Conservation (phyloP, 2,888 invertebrate genomes). For the Andricus curvator region DNA sequence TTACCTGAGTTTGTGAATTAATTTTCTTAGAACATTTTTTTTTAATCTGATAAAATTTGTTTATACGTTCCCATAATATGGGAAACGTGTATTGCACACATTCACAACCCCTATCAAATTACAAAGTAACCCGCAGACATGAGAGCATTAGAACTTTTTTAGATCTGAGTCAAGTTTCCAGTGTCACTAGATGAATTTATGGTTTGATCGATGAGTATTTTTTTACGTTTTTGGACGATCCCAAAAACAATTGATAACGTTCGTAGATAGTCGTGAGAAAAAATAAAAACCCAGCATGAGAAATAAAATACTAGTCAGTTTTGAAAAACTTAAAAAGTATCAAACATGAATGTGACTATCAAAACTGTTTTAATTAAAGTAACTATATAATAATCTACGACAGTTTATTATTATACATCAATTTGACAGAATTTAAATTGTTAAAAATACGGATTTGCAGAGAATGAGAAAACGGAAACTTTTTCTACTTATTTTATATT, state of each 20-base stretch:
- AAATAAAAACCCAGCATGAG: not conserved
- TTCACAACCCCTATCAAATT: conserved; percentile 32
- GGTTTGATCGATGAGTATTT: conserved; percentile 24
- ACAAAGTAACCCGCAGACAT: conserved; percentile 22
- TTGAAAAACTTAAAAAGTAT: no score
- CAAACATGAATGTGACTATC: no score
- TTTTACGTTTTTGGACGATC: conserved; percentile 5
- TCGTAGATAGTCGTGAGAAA: conserved; percentile 25
- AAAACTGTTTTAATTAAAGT: no score
- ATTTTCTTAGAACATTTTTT: no score
- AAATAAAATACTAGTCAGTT: not conserved
- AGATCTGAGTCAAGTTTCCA: conserved; percentile 13
- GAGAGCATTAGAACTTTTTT: not conserved
- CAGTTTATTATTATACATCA: no score
- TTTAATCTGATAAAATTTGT: not conserved
- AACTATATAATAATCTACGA: no score
- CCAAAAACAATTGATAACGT: not conserved
- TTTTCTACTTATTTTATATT: no score
- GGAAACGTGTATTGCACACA: not conserved
- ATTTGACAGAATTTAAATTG: no score
- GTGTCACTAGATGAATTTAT: conserved; percentile 11
- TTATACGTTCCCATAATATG: not conserved
- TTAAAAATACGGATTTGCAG: no score
- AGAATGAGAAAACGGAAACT: no score
- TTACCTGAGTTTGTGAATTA: no score